Conservation (phyloP, 2,113 vertebrate genomes). For the Thamnophis sirtalis region DNA sequence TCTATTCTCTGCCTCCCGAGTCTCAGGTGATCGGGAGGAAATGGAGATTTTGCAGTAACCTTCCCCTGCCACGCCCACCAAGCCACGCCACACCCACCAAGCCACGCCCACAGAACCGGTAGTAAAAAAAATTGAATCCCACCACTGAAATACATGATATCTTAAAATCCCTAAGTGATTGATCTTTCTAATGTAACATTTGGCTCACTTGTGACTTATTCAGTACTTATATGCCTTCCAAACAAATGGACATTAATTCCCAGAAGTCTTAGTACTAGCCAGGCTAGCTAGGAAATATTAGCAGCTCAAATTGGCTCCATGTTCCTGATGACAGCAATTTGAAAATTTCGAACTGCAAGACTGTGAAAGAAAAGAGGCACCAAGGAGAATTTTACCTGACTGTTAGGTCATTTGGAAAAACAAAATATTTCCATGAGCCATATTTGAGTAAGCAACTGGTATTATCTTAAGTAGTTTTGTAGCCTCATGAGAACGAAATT, state of each 20-base stretch:
- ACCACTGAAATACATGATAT: background rate
- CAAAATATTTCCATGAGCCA: background rate
- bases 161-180: background rate
- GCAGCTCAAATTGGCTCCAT: background rate
- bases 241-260: background rate
- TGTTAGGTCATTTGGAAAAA: background rate
- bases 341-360: background rate
- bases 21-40: too few relatives aligned
- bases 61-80: too few relatives aligned
- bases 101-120: too few relatives aligned
- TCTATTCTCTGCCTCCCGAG: too few relatives aligned
- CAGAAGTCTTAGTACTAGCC: background rate
- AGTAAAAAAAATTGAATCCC: too few relatives aligned
- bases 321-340: background rate
- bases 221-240: background rate
- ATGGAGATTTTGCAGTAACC: too few relatives aligned
- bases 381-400: background rate
- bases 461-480: background rate
- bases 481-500: background rate
- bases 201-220: background rate
- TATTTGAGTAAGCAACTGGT: background rate
- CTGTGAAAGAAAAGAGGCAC: accelerated
- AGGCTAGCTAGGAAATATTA: background rate
- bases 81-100: too few relatives aligned
- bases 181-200: background rate